A percentile compares a stretch with the other conserved stretches of the same genome.
Conservation (phyloP, 2,888 invertebrate species). For the Heteromyza rotundicornis region DNA sequence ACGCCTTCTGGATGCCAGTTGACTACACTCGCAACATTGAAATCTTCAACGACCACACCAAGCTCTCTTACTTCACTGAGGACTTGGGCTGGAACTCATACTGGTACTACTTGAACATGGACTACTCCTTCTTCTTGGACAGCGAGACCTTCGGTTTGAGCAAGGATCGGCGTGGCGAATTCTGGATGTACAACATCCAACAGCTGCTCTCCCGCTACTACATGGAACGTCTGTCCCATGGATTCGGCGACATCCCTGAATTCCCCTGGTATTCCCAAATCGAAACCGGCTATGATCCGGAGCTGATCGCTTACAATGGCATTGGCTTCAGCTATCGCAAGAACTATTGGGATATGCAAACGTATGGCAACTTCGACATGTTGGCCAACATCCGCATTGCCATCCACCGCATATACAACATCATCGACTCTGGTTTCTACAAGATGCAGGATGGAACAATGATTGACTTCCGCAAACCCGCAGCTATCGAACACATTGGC, state of each 20-base stretch:
- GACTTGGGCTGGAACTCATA: conserved; percentile 72
- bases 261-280: conserved; percentile 65
- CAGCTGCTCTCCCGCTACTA: conserved; percentile 72
- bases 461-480: conserved; percentile 66
- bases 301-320: conserved; percentile 68
- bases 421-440: conserved; percentile 63
- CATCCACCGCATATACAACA: conserved; percentile 63
- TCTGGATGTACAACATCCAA: conserved; percentile 70
- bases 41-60: conserved; percentile 65
- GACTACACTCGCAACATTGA: conserved; percentile 66
- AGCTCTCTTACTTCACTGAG: conserved; percentile 72
- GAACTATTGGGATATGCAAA: conserved; percentile 48
- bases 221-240: conserved; percentile 70
- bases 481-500: conserved; percentile 70
- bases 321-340: conserved; percentile 66
- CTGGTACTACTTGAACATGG: conserved; percentile 69
- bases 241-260: conserved; percentile 67
- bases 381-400: conserved; percentile 44
- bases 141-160: conserved; percentile 63
- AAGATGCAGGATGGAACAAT: conserved; percentile 63
- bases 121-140: conserved; percentile 70
- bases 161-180: conserved; percentile 68
- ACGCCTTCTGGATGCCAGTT: conserved; percentile 51
- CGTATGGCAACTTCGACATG: conserved; percentile 38
- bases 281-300: conserved; percentile 66